Conservation (phyloP, 2,113 vertebrate species). For the Vireo altiloquus region DNA sequence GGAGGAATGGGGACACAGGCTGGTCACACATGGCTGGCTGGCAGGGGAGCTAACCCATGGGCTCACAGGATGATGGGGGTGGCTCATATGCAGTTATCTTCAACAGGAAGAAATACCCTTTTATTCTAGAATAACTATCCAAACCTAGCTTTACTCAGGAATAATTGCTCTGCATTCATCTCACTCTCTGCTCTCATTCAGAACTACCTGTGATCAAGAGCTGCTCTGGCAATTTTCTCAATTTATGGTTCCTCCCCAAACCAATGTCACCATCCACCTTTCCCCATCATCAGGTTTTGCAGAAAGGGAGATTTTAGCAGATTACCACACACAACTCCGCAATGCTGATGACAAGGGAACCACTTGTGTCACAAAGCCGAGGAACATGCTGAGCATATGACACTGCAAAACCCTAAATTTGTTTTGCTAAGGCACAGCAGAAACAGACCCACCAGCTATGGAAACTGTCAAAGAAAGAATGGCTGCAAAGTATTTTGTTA, state of each 20-base stretch:
- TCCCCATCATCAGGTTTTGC: background rate
- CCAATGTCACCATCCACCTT: background rate
- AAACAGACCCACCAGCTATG: conserved; percentile 18
- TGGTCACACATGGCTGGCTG: background rate
- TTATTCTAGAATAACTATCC: background rate
- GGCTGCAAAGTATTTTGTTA: background rate
- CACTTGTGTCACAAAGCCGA: background rate
- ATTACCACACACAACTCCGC: background rate
- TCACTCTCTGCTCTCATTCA: background rate
- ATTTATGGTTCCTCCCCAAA: background rate
- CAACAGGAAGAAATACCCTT: background rate
- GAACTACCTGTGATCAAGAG: background rate
- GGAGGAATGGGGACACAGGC: background rate
- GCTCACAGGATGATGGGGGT: background rate
- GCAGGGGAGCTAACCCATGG: background rate
- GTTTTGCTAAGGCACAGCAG: conserved; percentile 8
- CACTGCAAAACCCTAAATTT: background rate
- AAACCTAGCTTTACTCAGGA: background rate
- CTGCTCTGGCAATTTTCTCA: background rate
- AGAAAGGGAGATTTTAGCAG: background rate
- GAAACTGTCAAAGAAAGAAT: conserved; percentile 3
- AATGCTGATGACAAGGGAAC: background rate
- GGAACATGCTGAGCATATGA: background rate
- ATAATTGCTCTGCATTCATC: background rate
- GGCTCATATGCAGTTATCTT: background rate